phyloP scores from a whole-genome alignment of 1,140 invertebrate genomes.

The Ceratosolen fusciceps region DNA sequence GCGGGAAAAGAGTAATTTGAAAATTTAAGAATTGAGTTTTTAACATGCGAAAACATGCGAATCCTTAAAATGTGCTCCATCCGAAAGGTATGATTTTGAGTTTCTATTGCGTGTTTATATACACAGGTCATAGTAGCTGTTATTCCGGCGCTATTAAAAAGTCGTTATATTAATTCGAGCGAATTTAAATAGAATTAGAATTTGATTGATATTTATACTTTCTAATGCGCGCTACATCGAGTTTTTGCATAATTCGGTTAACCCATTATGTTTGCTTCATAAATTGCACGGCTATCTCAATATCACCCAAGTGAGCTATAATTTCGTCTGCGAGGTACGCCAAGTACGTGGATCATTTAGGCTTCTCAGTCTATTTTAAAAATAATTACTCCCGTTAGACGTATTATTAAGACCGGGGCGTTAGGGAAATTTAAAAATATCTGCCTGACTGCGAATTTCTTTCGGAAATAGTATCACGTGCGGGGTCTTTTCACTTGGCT shows the following conservation, averaged over 20 bases:
- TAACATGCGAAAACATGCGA: neutral
- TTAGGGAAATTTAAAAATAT: no score
- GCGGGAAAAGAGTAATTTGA: neutral
- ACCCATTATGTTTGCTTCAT: neutral
- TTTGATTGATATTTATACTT: constrained; percentile 28
- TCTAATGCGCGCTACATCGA: neutral
- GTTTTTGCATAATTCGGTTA: constrained; percentile 1
- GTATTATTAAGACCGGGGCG: neutral
- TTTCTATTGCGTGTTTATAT: neutral
- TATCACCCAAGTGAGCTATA: neutral
- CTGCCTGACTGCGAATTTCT: neutral
- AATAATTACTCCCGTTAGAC: neutral
- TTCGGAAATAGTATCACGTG: no score
- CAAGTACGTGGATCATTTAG: neutral
- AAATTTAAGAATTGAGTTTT: neutral
- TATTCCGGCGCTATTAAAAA: neutral
- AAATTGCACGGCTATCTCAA: neutral
- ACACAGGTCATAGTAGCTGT: neutral
- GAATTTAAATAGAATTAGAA: neutral
- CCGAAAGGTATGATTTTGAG: neutral
- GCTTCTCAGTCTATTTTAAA: neutral
- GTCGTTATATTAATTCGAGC: neutral
- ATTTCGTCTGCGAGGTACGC: neutral
- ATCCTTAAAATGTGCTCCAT: neutral
- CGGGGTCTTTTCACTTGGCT: no score